Evolutionary conservation across 2,113 vertebrate genomes (phyloP), one percentile per base, ranked within the genome.

Genomic region (Chaetops frenatus): DNA sequence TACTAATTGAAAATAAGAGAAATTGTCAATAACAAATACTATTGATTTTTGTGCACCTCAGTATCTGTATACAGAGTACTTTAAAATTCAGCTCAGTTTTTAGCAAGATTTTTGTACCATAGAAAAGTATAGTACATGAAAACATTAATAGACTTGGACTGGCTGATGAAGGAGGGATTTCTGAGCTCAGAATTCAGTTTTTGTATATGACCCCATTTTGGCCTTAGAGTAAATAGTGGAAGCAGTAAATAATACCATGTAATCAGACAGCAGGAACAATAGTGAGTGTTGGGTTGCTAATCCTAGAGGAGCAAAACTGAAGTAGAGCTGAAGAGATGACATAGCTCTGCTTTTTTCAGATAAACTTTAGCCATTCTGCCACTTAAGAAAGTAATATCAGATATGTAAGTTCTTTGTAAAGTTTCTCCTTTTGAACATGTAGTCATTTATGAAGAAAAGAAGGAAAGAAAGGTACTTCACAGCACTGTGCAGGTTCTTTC

Each of bases 121-220:
- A 60, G 7, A 85, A 35, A 62, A 82, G 1, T 36, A 21, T 24
- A 19, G 12, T 64, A 44, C 0, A 0, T 64, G 22, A 67, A 84
- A 85, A 58, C 6, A 29, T 38, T 24, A 33, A 54, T 29, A 45
- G 22, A 45, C 6, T 25, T 76, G 40, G 6, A 64, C 54, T 2
- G 1, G 5, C 29, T 74, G 21, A 18, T 5, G 10, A 86, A 91
- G 5, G 4, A 71, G 11, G 19, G 74, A 71, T 74, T 81, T 57
- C 70, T 67, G 29, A 71, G 20, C 19, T 85, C 21, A 44, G 65
- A 81, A 58, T 70, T 74, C 8, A 35, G 3, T n/a, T 65, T 81
- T 33, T 86, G 9, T 23, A 21, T 7, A 15, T 45, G 50, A 54
- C n/a, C 3, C 15, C 19, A 66, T 33, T 73, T 53, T 81, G 45